Conservation (phyloP, 2,113 vertebrate species). For the Orcinus orca region DNA sequence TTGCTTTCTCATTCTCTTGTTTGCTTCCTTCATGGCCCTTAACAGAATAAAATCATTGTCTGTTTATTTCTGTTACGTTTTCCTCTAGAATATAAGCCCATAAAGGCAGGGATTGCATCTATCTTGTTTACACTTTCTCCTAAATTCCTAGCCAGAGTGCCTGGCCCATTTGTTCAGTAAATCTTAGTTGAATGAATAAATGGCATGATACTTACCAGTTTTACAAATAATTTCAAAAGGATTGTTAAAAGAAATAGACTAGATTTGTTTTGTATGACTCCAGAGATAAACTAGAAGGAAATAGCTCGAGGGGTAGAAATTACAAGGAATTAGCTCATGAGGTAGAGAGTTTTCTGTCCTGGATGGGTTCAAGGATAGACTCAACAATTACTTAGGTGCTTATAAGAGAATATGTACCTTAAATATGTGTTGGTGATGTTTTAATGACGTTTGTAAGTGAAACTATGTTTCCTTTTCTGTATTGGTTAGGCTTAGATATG, state of each 20-base stretch:
- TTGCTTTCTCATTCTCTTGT: background rate
- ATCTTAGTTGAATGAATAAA: constrained; percentile 38
- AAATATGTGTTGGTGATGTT: constrained; percentile 21
- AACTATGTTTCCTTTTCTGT: background rate
- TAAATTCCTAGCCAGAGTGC: background rate
- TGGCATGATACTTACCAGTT: background rate
- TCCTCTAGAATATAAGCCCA: background rate
- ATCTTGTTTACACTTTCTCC: background rate
- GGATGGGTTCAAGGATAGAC: background rate
- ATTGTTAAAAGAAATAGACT: background rate
- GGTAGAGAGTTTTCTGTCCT: background rate
- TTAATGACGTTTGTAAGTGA: background rate
- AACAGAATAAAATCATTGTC: background rate
- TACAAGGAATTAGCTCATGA: background rate
- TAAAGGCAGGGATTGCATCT: background rate
- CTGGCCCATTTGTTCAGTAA: background rate
- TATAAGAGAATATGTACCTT: background rate
- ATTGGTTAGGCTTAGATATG: background rate
- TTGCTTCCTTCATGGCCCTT: constrained; percentile 28
- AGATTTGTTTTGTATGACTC: background rate
- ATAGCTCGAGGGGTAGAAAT: background rate
- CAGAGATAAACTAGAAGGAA: constrained; percentile 14
- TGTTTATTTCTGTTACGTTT: background rate
- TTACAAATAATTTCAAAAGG: constrained; percentile 35
- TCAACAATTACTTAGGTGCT: background rate